These are phyloP conservation scores for Phoeniculus purpureus DNA, from an alignment of 2,797 vertebrate species.

Conservation along the genomic window DNA sequence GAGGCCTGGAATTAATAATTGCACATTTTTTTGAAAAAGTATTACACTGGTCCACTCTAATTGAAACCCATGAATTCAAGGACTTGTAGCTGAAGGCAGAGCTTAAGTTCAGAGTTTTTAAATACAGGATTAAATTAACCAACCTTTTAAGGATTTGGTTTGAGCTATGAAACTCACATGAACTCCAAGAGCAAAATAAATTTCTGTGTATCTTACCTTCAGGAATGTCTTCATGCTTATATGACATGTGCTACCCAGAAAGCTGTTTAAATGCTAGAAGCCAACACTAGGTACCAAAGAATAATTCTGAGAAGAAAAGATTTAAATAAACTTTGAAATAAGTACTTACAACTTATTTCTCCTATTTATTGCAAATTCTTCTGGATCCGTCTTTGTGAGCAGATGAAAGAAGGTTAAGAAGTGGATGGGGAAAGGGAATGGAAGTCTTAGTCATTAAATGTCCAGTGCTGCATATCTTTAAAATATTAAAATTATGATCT, in stretches of 20 bases:
- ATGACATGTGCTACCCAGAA: neutral
- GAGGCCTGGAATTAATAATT: conserved; percentile 42
- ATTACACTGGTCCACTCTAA: neutral
- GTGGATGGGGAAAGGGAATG: neutral
- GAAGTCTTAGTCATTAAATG: neutral
- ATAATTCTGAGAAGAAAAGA: neutral
- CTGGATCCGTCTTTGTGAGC: neutral
- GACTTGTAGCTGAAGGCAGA: neutral
- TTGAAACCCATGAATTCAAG: conserved; percentile 27
- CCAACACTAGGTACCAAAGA: neutral
- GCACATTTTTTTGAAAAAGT: neutral
- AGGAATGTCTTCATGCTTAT: neutral
- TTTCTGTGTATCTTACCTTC: neutral
- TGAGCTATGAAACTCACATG: neutral
- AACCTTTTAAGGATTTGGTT: neutral
- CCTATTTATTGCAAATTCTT: neutral
- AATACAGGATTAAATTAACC: neutral
- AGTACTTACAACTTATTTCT: neutral
- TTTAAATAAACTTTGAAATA: neutral
- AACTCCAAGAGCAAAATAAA: neutral
- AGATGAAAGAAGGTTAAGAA: fast-evolving
- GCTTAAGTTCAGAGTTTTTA: neutral
- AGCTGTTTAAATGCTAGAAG: neutral
- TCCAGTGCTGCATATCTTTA: neutral
- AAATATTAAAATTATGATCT: neutral